phyloP scores from a whole-genome alignment of 2,113 vertebrate species.

The Piprites chloris region DNA sequence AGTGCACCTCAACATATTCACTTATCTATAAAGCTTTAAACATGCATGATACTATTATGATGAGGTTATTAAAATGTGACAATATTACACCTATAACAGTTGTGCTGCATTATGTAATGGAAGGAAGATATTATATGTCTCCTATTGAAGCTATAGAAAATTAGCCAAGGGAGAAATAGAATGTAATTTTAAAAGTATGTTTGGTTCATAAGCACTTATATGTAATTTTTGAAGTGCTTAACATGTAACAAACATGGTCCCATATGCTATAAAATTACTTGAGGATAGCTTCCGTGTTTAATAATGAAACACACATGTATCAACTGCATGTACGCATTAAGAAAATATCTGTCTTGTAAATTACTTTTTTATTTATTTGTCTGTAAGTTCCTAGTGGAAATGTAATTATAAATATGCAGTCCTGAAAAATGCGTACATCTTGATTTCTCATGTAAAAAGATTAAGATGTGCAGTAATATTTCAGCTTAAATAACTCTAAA shows the following conservation, averaged over 20 bases:
- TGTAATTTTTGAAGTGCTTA: constrained; percentile 1
- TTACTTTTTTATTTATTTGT: not conserved
- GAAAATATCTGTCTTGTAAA: not conserved
- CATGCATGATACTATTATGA: not conserved
- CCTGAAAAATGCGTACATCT: not conserved
- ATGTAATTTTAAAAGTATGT: constrained; percentile 11
- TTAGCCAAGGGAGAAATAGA: constrained; percentile 11
- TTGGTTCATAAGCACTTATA: not conserved
- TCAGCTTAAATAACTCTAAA: not conserved
- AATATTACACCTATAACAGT: not conserved
- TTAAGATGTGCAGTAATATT: not conserved
- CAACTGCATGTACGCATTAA: not conserved
- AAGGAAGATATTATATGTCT: not conserved
- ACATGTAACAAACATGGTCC: not conserved
- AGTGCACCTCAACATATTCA: not conserved
- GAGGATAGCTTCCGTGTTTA: not conserved
- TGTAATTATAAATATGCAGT: not conserved
- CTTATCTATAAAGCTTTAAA: not conserved
- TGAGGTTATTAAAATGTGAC: not conserved
- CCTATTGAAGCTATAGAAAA: not conserved
- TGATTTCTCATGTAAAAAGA: not conserved
- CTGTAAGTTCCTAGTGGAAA: not conserved
- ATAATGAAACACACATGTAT: not conserved
- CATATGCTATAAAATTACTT: not conserved
- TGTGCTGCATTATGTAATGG: not conserved